Evolutionary conservation across 2,113 vertebrate species (phyloP).

Genomic region (Probosciger aterrimus): DNA sequence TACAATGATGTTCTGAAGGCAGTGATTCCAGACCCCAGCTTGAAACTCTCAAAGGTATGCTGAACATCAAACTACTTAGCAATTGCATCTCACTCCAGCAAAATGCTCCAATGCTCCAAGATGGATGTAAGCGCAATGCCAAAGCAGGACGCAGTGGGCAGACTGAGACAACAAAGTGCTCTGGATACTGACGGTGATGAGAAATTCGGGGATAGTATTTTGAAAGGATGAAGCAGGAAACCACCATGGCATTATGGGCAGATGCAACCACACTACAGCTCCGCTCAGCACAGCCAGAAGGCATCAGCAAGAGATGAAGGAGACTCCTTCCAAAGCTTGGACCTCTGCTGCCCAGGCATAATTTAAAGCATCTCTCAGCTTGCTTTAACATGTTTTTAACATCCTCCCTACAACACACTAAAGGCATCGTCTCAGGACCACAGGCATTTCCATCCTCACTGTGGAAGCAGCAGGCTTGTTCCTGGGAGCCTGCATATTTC

Average conservation of each 20-base stretch:
- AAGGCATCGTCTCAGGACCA: not conserved
- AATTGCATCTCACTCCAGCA: not conserved
- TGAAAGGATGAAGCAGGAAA: not conserved
- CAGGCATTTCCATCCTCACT: not conserved
- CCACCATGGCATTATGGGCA: rapidly evolving
- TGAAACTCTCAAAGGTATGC: not conserved
- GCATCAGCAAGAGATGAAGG: not conserved
- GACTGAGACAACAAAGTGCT: not conserved
- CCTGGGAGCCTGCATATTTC: not conserved
- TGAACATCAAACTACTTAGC: not conserved
- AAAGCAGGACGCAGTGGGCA: not conserved
- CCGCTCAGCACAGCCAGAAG: not conserved
- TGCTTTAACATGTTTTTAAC: not conserved
- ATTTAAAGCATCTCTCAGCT: not conserved
- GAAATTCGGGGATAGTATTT: not conserved
- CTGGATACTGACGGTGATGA: not conserved
- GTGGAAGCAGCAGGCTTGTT: not conserved
- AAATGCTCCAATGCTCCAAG: not conserved
- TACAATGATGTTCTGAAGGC: not conserved
- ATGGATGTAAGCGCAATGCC: rapidly evolving
- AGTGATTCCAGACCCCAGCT: not conserved
- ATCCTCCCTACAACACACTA: not conserved
- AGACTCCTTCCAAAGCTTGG: not conserved
- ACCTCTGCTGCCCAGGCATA: not conserved
- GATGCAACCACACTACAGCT: not conserved